Conservation (phyloP, 2,888 invertebrate genomes). For the Drosophila suboccidentalis region DNA sequence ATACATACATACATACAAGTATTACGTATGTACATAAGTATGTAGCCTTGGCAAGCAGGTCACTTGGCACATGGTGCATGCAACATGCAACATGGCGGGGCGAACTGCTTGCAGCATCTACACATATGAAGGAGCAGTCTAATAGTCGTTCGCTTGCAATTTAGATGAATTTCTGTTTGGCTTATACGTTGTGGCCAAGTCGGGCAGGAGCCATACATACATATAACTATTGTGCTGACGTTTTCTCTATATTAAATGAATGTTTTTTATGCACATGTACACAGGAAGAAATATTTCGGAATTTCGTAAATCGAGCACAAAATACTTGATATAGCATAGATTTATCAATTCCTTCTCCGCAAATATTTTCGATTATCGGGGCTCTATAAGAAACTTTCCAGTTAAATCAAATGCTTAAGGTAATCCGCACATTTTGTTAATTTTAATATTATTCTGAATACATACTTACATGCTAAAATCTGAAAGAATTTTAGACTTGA, state of each 20-base stretch:
- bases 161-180: constrained; percentile 64
- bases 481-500: too few species aligned
- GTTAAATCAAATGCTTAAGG: too few species aligned
- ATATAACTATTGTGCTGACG: constrained; percentile 49
- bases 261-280: constrained; percentile 26
- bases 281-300: too few species aligned
- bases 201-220: neutral
- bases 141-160: constrained; percentile 61
- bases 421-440: too few species aligned
- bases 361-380: too few species aligned
- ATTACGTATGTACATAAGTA: too few species aligned
- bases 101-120: constrained; percentile 36
- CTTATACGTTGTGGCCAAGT: constrained; percentile 25
- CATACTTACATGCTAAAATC: too few species aligned
- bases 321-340: too few species aligned
- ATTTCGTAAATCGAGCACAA: too few species aligned
- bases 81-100: constrained; percentile 17
- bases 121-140: constrained; percentile 21
- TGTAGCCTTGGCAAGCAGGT: constrained; percentile 58
- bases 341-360: too few species aligned
- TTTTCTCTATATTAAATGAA: constrained; percentile 58
- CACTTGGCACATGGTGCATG: constrained; percentile 37
- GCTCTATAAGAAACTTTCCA: too few species aligned
- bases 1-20: neutral
- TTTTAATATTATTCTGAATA: too few species aligned